Percentiles rank a stretch among this genome's conserved stretches.
These are phyloP conservation scores for Copsychus sechellarum DNA, from an alignment of 2,113 vertebrate genomes.

Conservation along the genomic window DNA sequence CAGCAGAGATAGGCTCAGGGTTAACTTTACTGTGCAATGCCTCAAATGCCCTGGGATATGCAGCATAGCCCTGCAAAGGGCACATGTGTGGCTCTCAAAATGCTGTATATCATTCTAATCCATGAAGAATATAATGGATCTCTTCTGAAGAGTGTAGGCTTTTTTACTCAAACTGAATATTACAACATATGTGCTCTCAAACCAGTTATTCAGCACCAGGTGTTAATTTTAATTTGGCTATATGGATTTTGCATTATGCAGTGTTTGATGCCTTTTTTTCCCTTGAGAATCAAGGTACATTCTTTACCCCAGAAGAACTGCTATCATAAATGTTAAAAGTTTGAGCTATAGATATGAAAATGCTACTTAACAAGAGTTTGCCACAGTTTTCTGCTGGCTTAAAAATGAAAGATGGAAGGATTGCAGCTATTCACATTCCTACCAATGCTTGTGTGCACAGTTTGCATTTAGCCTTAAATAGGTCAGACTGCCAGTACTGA, in stretches of 20 bases:
- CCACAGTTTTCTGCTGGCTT: background rate
- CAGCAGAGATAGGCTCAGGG: conserved; percentile 36
- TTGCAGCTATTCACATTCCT: background rate
- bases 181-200: conserved; percentile 35
- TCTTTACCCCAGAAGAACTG: background rate
- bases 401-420: background rate
- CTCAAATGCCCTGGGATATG: conserved; percentile 52
- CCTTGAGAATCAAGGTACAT: background rate
- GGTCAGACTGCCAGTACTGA: background rate
- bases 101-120: conserved; percentile 61
- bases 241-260: background rate
- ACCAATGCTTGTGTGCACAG: background rate
- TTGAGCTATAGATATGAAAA: background rate
- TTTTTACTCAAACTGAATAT: conserved; percentile 24
- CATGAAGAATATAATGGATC: conserved; percentile 34
- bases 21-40: conserved; percentile 38
- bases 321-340: background rate
- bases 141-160: conserved; percentile 30
- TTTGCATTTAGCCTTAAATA: background rate
- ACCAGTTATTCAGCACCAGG: background rate
- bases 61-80: conserved; percentile 26
- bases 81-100: conserved; percentile 46
- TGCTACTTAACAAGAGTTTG: background rate
- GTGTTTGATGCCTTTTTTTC: background rate
- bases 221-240: conserved; percentile 40